phyloP scores from a whole-genome alignment of 30 jellyfish, hydroid and myxozoan species.

The Haliclystus octoradiatus region DNA sequence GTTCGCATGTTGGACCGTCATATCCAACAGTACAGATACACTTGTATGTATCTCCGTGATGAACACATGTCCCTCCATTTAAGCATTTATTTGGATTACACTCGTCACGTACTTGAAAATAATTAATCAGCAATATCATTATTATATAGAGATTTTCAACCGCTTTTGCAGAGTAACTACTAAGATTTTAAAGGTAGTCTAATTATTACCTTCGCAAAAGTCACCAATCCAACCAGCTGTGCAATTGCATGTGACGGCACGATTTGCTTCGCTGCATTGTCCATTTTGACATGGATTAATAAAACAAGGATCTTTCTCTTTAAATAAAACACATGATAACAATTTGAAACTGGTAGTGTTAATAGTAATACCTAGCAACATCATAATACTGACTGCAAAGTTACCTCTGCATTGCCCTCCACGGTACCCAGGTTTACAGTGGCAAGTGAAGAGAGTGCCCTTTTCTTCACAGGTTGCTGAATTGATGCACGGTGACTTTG shows the following conservation, averaged over 20 bases:
- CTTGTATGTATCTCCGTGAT: slow-evolving; percentile 24
- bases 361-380: not conserved
- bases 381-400: not conserved
- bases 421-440: slow-evolving; percentile 61
- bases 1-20: slow-evolving; percentile 22
- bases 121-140: not conserved
- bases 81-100: slow-evolving; percentile 59
- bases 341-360: slow-evolving; percentile 1
- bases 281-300: slow-evolving; percentile 74
- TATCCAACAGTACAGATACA: slow-evolving; percentile 31
- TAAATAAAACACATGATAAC: slow-evolving; percentile 1
- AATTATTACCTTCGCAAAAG: slow-evolving; percentile 46
- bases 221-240: slow-evolving; percentile 83
- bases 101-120: slow-evolving; percentile 37
- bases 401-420: slow-evolving; percentile 69
- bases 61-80: slow-evolving; percentile 75
- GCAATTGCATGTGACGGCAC: slow-evolving; percentile 61
- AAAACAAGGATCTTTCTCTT: slow-evolving; percentile 67
- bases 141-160: not conserved
- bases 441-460: slow-evolving; percentile 69
- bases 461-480: slow-evolving; percentile 43
- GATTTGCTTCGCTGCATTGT: slow-evolving; percentile 23
- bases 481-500: slow-evolving; percentile 55
- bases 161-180: not conserved
- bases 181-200: not conserved